Evolutionary conservation across 2,797 vertebrate genomes (phyloP), one percentile per base, ranked within the genome.

Genomic region (Pristis pectinata): DNA sequence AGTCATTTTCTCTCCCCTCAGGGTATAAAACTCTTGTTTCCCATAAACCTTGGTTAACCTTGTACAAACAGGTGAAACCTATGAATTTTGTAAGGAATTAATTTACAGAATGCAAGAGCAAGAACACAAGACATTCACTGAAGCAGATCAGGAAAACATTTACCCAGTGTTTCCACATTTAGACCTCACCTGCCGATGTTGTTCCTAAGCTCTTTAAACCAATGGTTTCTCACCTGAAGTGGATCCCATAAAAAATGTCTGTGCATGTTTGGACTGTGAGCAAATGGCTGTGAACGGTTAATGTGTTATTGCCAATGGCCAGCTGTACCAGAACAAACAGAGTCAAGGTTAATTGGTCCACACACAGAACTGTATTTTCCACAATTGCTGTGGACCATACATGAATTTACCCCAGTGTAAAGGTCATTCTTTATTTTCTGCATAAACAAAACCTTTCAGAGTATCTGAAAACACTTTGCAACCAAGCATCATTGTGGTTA

Each of bases 121-220:
- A 41, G 44, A 72, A 76, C 70, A 74, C n/a, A 5, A 3, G 27
- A 13, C 17, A 22, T 17, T 94, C 70, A 72, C 49, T 94, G 64
- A 94, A 94, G 92, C 41, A 56, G 41, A 94, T 76, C 70, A 24
- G 49, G 87, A 91, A 41, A 67, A 64, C 87, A 91, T 67, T 94
- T 74, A 70, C 37, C 49, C 44, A 74, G 70, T 34, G 13, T 76
- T 94, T 94, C 24, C 70, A 76, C 70, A 76, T 94, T 94, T 34
- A 53, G 44, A 49, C 92, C 70, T 72, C 0, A 61, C 89, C 64
- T 93, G n/a, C 37, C 17, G 61, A 27, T 24, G n/a, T 22, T 44
- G 24, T 41, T 93, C 64, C 89, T 11, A 9, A n/a, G 37, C 67
- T 94, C 70, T 76, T 74, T 76, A 74, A 70, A 53, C 13, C 41